These are phyloP conservation scores for Drosophila mojavensis DNA, from an alignment of 1,140 invertebrate genomes.

Conservation along the genomic window DNA sequence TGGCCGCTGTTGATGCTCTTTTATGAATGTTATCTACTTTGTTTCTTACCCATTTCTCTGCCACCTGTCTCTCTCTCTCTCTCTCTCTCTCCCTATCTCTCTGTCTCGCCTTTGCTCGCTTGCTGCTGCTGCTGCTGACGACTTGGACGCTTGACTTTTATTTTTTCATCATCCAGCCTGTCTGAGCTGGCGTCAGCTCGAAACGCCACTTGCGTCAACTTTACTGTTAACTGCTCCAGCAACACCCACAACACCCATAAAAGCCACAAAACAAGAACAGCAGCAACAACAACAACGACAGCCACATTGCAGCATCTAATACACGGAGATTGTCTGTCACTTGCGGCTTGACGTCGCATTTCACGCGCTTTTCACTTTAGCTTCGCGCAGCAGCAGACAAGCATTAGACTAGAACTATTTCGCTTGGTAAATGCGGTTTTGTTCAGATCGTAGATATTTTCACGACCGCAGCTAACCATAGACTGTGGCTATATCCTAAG, in stretches of 20 bases:
- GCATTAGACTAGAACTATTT: slow-evolving; percentile 40
- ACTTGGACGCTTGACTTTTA: slow-evolving; percentile 14
- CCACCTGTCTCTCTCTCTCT: not conserved
- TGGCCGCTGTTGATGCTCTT: not conserved
- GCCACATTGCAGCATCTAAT: slow-evolving; percentile 24
- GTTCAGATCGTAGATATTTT: not conserved
- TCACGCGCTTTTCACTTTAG: slow-evolving; percentile 66
- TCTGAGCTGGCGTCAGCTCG: slow-evolving; percentile 27
- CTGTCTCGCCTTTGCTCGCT: too few species aligned
- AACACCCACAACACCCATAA: slow-evolving; percentile 14
- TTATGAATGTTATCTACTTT: slow-evolving; percentile 24
- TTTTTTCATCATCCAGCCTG: slow-evolving; percentile 49
- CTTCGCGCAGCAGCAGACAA: slow-evolving; percentile 14
- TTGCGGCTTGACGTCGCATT: slow-evolving; percentile 43
- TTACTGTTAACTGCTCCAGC: slow-evolving; percentile 33
- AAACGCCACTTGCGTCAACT: slow-evolving; percentile 33
- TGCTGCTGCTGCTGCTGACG: slow-evolving; percentile 1
- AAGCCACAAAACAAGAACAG: slow-evolving; percentile 7
- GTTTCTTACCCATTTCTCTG: not conserved
- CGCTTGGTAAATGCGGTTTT: not conserved
- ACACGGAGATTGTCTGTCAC: slow-evolving; percentile 55
- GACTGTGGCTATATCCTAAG: too few species aligned
- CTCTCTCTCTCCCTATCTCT: not conserved
- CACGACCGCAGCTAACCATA: too few species aligned
- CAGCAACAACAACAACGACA: slow-evolving; percentile 18